These are phyloP conservation scores for Montipora capricornis DNA, from an alignment of 64 coral and sea anemone species.

Conservation along the genomic window DNA sequence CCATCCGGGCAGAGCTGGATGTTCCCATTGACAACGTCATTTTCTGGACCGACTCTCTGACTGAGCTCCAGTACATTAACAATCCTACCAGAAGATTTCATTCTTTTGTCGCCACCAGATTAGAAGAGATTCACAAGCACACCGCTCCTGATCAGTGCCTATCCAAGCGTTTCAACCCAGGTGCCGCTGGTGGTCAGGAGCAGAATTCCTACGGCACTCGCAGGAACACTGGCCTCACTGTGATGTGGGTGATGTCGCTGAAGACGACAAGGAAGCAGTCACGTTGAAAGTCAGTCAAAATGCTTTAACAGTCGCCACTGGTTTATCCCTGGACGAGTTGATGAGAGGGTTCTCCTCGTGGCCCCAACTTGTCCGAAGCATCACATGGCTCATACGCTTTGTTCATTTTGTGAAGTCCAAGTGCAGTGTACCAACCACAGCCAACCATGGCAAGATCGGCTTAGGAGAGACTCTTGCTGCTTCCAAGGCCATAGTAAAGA, in stretches of 20 bases:
- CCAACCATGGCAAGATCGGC: not conserved
- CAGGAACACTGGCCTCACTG: slow-evolving; percentile 15
- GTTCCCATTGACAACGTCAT: not conserved
- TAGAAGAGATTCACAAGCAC: slow-evolving; percentile 45
- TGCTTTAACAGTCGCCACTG: not conserved
- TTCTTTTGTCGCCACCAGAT: slow-evolving; percentile 30
- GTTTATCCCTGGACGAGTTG: not conserved
- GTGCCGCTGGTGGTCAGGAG: slow-evolving; percentile 53
- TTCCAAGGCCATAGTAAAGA: not conserved
- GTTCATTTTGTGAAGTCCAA: not conserved
- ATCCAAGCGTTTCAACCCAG: slow-evolving; percentile 25
- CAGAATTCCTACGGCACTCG: slow-evolving; percentile 16
- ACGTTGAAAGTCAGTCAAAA: not conserved
- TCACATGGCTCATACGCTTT: slow-evolving; percentile 24
- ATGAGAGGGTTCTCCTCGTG: slow-evolving; percentile 17
- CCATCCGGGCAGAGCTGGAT: slow-evolving; percentile 3
- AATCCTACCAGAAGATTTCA: slow-evolving; percentile 51
- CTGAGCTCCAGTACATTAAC: slow-evolving; percentile 39
- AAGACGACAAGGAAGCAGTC: slow-evolving; percentile 51
- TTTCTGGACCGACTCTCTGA: slow-evolving; percentile 59
- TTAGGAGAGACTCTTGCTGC: not conserved
- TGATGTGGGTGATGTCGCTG: slow-evolving; percentile 10
- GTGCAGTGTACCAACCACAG: not conserved
- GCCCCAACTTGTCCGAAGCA: not conserved
- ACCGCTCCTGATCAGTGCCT: slow-evolving; percentile 5